phyloP scores from a whole-genome alignment of 1,140 invertebrate genomes.

The Brachionus koreanus region DNA sequence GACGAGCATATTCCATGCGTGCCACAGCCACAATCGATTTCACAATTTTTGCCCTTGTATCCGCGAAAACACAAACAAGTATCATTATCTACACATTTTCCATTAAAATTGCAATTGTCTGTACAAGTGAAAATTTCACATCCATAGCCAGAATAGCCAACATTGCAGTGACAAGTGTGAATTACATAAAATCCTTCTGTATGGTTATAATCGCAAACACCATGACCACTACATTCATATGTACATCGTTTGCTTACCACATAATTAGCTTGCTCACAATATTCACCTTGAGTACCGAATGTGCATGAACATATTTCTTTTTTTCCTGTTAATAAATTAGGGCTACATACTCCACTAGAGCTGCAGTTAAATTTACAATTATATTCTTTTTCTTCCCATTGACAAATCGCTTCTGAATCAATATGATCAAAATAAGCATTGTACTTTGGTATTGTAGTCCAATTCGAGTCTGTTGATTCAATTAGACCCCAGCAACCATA shows the following conservation, averaged over 20 bases:
- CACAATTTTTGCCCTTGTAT: constrained; percentile 8
- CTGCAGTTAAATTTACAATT: background rate
- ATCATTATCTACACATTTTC: constrained; percentile 17
- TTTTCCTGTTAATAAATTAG: constrained; percentile 1
- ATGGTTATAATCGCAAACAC: background rate
- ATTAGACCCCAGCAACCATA: constrained; percentile 5
- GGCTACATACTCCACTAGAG: background rate
- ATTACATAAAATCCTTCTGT: constrained; percentile 20
- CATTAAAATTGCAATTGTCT: constrained; percentile 18
- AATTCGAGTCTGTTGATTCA: background rate
- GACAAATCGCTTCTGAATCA: background rate
- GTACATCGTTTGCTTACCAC: constrained; percentile 1
- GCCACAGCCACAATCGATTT: background rate
- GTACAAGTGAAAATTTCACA: background rate
- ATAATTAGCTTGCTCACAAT: background rate
- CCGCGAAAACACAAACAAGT: background rate
- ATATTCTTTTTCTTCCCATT: constrained; percentile 12
- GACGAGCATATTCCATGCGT: background rate
- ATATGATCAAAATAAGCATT: constrained; percentile 16
- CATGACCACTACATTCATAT: background rate
- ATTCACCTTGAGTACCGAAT: background rate
- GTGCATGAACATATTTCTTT: constrained; percentile 15
- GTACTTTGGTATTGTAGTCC: background rate
- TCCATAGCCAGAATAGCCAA: constrained; percentile 21
- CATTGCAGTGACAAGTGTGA: background rate